phyloP scores from a whole-genome alignment of 2,888 invertebrate species.

The Polylopha cassiicola region DNA sequence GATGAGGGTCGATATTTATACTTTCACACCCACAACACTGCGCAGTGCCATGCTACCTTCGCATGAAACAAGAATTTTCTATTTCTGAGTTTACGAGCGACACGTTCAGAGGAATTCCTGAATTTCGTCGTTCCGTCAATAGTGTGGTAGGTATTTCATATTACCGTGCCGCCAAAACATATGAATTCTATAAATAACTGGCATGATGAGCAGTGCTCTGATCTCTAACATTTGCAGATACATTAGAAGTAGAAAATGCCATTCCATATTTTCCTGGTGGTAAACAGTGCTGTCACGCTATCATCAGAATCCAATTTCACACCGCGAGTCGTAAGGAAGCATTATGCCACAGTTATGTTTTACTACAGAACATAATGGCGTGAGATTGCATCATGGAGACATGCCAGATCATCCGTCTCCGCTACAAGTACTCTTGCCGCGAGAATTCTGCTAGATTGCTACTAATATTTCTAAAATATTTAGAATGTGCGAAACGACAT shows the following conservation, averaged over 20 bases:
- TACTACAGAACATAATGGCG: slow-evolving; percentile 36
- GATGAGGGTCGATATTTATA: slow-evolving; percentile 69
- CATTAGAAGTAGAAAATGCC: too few species aligned
- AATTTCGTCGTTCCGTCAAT: slow-evolving; percentile 24
- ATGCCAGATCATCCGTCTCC: slow-evolving; percentile 27
- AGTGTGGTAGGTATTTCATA: slow-evolving; percentile 7
- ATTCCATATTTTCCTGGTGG: slow-evolving; percentile 1
- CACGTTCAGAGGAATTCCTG: slow-evolving; percentile 32
- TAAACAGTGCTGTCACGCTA: slow-evolving; percentile 8
- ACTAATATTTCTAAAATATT: too few species aligned
- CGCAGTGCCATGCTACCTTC: slow-evolving; percentile 38
- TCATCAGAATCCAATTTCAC: slow-evolving; percentile 28
- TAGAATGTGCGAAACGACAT: too few species aligned
- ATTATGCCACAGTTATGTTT: slow-evolving; percentile 27
- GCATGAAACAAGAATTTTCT: slow-evolving; percentile 57
- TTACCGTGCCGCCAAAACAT: too few species aligned
- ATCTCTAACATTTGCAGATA: too few species aligned
- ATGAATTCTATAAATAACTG: too few species aligned
- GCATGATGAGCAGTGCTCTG: too few species aligned
- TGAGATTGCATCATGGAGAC: slow-evolving; percentile 37
- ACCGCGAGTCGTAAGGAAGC: slow-evolving; percentile 27
- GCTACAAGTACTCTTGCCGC: slow-evolving; percentile 19
- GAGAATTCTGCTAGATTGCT: slow-evolving; percentile 2
- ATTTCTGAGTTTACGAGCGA: slow-evolving; percentile 46
- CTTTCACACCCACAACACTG: slow-evolving; percentile 53